Evolutionary conservation across 1,140 invertebrate genomes (phyloP), one percentile per base, ranked within the genome.

Genomic region (Trinorchestia longiramus): DNA sequence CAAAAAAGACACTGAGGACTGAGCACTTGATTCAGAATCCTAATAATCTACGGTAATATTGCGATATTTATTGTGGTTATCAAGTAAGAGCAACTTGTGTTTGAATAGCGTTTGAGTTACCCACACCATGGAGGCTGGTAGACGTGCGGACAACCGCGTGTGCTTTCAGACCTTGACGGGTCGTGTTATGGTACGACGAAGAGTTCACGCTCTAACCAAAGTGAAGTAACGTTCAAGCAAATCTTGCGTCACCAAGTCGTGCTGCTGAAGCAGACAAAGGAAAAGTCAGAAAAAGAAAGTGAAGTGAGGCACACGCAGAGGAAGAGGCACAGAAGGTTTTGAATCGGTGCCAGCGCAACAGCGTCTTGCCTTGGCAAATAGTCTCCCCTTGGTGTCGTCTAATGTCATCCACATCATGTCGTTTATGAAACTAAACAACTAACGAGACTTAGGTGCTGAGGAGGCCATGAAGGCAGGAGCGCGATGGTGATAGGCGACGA

Each of bases 351-450:
- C 92, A 94, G n/a, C 43, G 43, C 11, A 40, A 44, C 43, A 94
- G 92, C 92, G 15, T 44, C 92, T 43, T 36, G 92, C 92, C 41
- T 47, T 45, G 43, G 43, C 92, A 77, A 77, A 77, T 36, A 28
- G 62, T 77, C 62, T 11, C 62, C 43, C 36, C 23, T 40, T 43
- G 40, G 40, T 45, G 92, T 94, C 92, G 43, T 19, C 92, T 45
- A 43, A 94, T 94, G 41, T 94, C 43, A 92, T 90, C n/a, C 88
- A 90, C 88, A 92, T 45, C 43, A n/a, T 43, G 88, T 43, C 88
- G 88, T 42, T 77, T 91, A 91, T 91, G 41, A 91, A 91, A 91
- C 41, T 43, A 91, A 91, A 42, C 88, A 91, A 42, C 41, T 43
- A 91, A 42, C 88, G 88, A 43, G 88, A 42, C 88, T 91, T 41